A percentile compares a stretch with the other conserved stretches of the same genome.
Conservation (phyloP, 2,113 vertebrate genomes). For the Capricornis sumatraensis region DNA sequence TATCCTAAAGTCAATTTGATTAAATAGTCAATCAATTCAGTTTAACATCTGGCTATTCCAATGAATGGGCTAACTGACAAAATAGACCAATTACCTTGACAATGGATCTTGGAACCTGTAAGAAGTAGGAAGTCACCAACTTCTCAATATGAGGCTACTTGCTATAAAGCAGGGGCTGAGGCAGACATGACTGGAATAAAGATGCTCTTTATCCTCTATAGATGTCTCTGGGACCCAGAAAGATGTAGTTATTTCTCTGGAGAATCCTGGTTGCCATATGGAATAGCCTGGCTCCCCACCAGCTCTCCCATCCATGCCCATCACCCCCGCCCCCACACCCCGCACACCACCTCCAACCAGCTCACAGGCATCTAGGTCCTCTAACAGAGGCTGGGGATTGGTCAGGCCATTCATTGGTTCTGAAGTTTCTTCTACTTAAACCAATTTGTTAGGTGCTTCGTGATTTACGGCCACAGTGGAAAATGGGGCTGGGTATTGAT, state of each 20-base stretch:
- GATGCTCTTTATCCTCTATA: not conserved
- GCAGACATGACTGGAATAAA: not conserved
- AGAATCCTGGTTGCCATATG: not conserved
- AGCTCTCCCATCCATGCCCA: not conserved
- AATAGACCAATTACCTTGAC: not conserved
- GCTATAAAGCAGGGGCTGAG: not conserved
- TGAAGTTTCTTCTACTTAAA: slow-evolving; percentile 86
- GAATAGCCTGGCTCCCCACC: not conserved
- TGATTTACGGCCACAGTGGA: slow-evolving; percentile 83
- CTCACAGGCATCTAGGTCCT: not conserved
- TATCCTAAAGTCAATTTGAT: slow-evolving; percentile 29
- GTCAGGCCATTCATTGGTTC: slow-evolving; percentile 78
- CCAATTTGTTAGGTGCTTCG: slow-evolving; percentile 84
- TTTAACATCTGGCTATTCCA: slow-evolving; percentile 28
- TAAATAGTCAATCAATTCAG: slow-evolving; percentile 40
- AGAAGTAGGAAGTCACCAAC: not conserved
- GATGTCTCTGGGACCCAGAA: not conserved
- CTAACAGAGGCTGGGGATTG: slow-evolving; percentile 70
- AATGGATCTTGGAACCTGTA: not conserved
- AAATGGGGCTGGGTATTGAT: slow-evolving; percentile 88
- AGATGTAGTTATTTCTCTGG: not conserved
- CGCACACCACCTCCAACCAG: not conserved
- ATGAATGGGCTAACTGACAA: not conserved
- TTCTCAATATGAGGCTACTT: not conserved
- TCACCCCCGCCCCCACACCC: too few relatives aligned